phyloP scores from a whole-genome alignment of 2,888 invertebrate species.

The Hofmannophila pseudospretella region DNA sequence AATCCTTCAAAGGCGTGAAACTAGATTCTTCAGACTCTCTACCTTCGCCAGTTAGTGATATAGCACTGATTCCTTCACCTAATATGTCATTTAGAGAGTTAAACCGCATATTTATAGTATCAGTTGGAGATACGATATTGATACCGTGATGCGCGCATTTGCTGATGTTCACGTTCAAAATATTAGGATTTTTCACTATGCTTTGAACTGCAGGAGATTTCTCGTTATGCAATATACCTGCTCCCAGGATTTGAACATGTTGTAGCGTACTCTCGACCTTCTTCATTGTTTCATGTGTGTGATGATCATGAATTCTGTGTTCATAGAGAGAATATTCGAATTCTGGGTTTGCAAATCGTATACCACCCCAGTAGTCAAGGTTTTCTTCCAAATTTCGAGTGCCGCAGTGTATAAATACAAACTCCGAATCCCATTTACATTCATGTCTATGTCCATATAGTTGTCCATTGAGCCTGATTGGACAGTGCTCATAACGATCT shows the following conservation, averaged over 20 bases:
- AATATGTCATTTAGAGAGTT: conserved; percentile 87
- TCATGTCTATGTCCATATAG: conserved; percentile 89
- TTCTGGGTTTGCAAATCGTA: conserved; percentile 92
- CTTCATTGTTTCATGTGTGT: conserved; percentile 84
- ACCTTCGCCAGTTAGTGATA: conserved; percentile 95
- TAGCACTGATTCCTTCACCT: conserved; percentile 93
- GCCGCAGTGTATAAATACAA: conserved; percentile 96
- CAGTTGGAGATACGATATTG: conserved; percentile 92
- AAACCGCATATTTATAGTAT: conserved; percentile 86
- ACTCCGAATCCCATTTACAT: conserved; percentile 93
- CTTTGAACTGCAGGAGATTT: conserved; percentile 95
- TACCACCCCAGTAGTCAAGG: conserved; percentile 96
- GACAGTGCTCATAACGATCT: conserved; percentile 87
- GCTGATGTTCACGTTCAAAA: conserved; percentile 89
- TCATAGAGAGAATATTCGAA: conserved; percentile 92
- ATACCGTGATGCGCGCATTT: conserved; percentile 94
- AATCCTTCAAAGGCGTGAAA: conserved; percentile 88
- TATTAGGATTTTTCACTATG: conserved; percentile 89
- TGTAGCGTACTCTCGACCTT: conserved; percentile 87
- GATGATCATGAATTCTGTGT: conserved; percentile 87
- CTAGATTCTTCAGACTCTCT: conserved; percentile 92
- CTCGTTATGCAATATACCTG: conserved; percentile 96
- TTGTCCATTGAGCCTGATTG: conserved; percentile 93
- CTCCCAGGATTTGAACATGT: conserved; percentile 91
- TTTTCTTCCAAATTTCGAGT: conserved; percentile 80